Conservation (phyloP, 2,888 invertebrate species). For the Gibbula magus region DNA sequence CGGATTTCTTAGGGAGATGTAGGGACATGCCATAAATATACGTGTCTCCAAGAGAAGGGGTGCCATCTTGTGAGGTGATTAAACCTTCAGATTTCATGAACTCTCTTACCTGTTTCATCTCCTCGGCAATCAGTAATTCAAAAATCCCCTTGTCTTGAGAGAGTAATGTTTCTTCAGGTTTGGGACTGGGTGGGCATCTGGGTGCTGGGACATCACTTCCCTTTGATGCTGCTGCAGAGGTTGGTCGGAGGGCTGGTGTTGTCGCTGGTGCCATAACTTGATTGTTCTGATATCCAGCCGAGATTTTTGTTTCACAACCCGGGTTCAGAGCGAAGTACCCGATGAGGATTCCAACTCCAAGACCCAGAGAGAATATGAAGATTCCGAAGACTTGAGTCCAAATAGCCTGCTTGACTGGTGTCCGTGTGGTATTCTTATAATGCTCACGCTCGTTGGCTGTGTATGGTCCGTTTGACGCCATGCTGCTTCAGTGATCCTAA, state of each 20-base stretch:
- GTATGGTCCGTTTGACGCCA: too few species aligned
- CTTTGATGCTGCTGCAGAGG: not conserved
- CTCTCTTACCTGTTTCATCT: constrained; percentile 36
- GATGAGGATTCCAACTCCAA: not conserved
- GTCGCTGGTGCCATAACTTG: not conserved
- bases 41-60: constrained; percentile 37
- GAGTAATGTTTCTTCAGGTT: not conserved
- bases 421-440: too few species aligned
- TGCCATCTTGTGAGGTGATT: constrained; percentile 34
- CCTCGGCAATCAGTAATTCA: constrained; percentile 32
- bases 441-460: too few species aligned
- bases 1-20: constrained; percentile 31
- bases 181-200: not conserved
- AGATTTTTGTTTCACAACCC: too few species aligned
- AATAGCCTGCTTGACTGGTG: not conserved
- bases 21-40: constrained; percentile 48
- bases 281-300: not conserved
- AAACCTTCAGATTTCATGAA: constrained; percentile 32
- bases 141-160: constrained; percentile 10
- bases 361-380: not conserved
- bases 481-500: too few species aligned
- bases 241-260: not conserved
- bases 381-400: constrained; percentile 1
- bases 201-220: not conserved
- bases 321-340: constrained; percentile 7